Evolutionary conservation across 1,140 invertebrate species (phyloP).

Genomic region (Zeugodacus cucurbitae): DNA sequence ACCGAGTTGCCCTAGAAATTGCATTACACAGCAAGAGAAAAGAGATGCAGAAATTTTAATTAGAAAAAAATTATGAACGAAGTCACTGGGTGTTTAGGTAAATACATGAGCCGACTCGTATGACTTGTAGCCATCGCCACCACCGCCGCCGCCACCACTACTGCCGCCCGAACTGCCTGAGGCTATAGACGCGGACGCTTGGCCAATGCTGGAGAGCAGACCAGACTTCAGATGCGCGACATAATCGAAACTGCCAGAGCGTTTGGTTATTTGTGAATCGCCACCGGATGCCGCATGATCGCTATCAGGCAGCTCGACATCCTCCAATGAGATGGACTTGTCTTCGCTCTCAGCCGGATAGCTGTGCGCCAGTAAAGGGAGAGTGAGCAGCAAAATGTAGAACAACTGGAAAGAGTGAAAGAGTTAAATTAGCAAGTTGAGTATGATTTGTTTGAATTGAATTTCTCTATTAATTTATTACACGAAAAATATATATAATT

Average conservation of each 20-base stretch:
- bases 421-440: no score
- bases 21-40: not conserved
- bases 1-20: slow-evolving; percentile 65
- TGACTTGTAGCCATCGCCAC: slow-evolving; percentile 66
- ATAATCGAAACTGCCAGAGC: slow-evolving; percentile 67
- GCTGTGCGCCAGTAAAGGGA: slow-evolving; percentile 54
- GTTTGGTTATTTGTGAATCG: slow-evolving; percentile 60
- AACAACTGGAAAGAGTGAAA: slow-evolving; percentile 41
- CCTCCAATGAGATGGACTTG: slow-evolving; percentile 60
- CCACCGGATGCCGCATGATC: slow-evolving; percentile 59
- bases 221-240: slow-evolving; percentile 66
- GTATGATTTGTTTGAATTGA: no score
- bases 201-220: slow-evolving; percentile 70
- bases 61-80: no score
- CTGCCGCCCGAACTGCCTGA: slow-evolving; percentile 70
- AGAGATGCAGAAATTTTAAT: not conserved
- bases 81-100: no score
- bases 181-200: slow-evolving; percentile 69
- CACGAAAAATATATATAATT: no score
- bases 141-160: slow-evolving; percentile 67
- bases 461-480: no score
- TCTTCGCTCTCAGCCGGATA: slow-evolving; percentile 53
- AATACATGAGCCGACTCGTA: slow-evolving; percentile 64
- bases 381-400: slow-evolving; percentile 51
- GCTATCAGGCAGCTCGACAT: slow-evolving; percentile 59